Evolutionary conservation across 2,797 vertebrate genomes (phyloP).

Genomic region (Tolypeutes matacus): DNA sequence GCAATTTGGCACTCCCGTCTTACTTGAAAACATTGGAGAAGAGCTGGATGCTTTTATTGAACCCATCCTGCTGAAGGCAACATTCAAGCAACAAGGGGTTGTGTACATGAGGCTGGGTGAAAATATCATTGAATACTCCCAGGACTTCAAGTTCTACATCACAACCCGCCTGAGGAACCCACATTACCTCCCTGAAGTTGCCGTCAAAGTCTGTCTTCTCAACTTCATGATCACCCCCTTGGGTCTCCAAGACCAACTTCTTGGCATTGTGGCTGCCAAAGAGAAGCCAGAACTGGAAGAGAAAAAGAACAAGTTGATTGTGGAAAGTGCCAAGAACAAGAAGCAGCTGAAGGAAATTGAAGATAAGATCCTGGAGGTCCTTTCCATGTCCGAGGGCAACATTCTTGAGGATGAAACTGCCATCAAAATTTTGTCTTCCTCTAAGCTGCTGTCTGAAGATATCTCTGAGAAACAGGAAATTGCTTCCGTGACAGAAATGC

Average conservation of each 20-base stretch:
- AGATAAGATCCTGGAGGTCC: conserved; percentile 94
- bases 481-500: conserved; percentile 92
- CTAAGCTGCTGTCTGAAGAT: conserved; percentile 94
- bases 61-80: conserved; percentile 94
- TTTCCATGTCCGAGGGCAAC: conserved; percentile 94
- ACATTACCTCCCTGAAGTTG: conserved; percentile 97
- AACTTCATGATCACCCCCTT: conserved; percentile 98
- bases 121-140: conserved; percentile 95
- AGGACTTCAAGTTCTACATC: conserved; percentile 95
- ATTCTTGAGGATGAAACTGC: conserved; percentile 96
- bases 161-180: conserved; percentile 96
- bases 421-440: conserved; percentile 94
- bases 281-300: conserved; percentile 97
- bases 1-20: conserved; percentile 94
- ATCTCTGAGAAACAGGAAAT: conserved; percentile 95
- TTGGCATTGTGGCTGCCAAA: conserved; percentile 95
- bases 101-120: conserved; percentile 96
- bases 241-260: conserved; percentile 96
- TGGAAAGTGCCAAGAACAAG: conserved; percentile 94
- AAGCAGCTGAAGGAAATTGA: conserved; percentile 96
- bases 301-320: conserved; percentile 95
- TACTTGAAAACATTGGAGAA: conserved; percentile 95
- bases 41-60: conserved; percentile 96
- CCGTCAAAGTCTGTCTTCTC: conserved; percentile 96
- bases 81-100: conserved; percentile 95